Base-by-base conservation (phyloP, 2,888 invertebrate species). In the Agrotis clavis region DNA sequence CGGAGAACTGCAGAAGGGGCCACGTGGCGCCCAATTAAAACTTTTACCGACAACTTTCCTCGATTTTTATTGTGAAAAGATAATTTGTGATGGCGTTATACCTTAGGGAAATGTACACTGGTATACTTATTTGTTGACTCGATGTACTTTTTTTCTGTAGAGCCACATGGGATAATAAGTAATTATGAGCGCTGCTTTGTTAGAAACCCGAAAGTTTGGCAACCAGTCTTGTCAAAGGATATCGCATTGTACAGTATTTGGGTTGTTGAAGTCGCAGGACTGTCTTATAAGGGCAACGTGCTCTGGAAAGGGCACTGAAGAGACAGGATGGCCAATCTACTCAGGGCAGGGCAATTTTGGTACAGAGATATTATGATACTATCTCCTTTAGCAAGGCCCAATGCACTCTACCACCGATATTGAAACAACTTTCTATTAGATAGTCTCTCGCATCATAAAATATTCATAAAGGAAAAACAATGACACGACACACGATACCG, bases 21-120 rank as follows among this genome's bases (percentile, higher is more conserved):
- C 67, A 73, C 67, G 67, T 65, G 76, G 84, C 85, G 74, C 64
- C 79, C 87, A 88, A 88, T 88, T 88, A 87, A 87, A 88, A 88
- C 77, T 87, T 88, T 85, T 53, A 67, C 80, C 48, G 63, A 60
- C 53, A 67, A 72, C 72, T 68, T 75, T 65, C 51, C 30, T 64
- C n/a, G 53, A 47, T 71, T 74, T 78, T 72, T 68, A 63, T 70
- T 71, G 71, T 62, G 65, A 71, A 50, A 65, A 59, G n/a, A 65
- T 30, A 67, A 51, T 41, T 41, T 63, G 13, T 61, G 18, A 21
- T 62, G 41, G 51, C 19, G 63, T 60, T 45, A 21, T 64, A 25
- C 1, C 13, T 35, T 19, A 64, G 35, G 51, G 35, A 64, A 64
- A 51, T 73, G 1, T 67, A 45, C 45, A 45, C 30, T 59, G 18